Evolutionary conservation across 2,888 invertebrate genomes (phyloP), one percentile per base, ranked within the genome.

Genomic region (Lycaena phlaeas): DNA sequence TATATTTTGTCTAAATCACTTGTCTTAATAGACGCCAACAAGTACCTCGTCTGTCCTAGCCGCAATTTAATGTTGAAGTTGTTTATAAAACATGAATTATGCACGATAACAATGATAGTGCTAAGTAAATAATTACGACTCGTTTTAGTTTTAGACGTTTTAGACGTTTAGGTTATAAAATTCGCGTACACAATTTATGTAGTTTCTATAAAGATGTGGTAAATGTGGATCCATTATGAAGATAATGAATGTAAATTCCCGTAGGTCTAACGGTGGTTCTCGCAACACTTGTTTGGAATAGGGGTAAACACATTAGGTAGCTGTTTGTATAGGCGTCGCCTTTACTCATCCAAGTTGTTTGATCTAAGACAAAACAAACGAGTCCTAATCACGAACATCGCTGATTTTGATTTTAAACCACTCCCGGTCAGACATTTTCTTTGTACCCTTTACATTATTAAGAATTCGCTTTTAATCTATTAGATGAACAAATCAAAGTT

Each of bases 281-380:
- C 57, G 59, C 63, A 72, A 71, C 68, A 75, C 72, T 71, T 77
- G 78, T 78, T 79, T 73, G 71, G 67, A 68, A 68, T 68, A 67
- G 61, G 67, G 64, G 76, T 72, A 81, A 81, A 79, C 79, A 78
- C 81, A 81, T 81, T 81, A 76, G 76, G 69, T 68, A 64, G 64
- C 62, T 77, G 72, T 77, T 79, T 78, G 76, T 63, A 65, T 74
- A 77, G 74, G 75, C 69, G 65, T 63, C 66, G 61, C 62, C 61
- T 67, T 68, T 64, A 68, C 64, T 61, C 59, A 54, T 55, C 53
- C 53, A 61, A 66, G 68, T 64, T 74, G 76, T 79, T 78, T 76
- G 73, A 77, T 75, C 69, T 69, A 49, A 70, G 68, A 68, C 69
- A 67, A 50, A 53, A 57, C 54, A 56, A 52, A 53, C 52, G 25